Evolutionary conservation across 2,113 vertebrate species (phyloP).

Genomic region (Protobothrops flavoviridis): DNA sequence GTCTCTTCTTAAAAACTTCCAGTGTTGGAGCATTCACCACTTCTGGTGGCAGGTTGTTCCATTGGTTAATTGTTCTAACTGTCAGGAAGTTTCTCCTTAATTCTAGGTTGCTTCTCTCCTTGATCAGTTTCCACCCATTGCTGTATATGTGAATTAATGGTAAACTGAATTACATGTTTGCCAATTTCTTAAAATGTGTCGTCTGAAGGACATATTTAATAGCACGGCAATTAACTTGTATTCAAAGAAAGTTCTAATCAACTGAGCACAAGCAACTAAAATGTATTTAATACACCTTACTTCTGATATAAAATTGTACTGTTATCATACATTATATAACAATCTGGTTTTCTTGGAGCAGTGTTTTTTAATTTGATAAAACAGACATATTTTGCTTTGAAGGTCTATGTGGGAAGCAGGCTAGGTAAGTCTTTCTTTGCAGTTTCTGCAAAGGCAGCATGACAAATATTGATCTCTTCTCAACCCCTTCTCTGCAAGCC

Average conservation of each 20-base stretch:
- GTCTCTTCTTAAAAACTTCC: too few relatives aligned
- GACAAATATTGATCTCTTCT: background rate
- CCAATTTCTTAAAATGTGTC: too few relatives aligned
- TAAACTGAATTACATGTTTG: too few relatives aligned
- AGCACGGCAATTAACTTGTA: background rate
- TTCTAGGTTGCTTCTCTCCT: too few relatives aligned
- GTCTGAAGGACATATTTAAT: background rate
- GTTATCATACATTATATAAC: background rate
- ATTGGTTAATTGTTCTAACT: too few relatives aligned
- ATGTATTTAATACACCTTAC: background rate
- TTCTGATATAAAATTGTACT: background rate
- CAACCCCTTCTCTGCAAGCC: background rate
- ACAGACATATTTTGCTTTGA: background rate
- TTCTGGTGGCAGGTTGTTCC: too few relatives aligned
- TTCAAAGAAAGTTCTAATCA: background rate
- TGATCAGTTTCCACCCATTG: too few relatives aligned
- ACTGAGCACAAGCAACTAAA: background rate
- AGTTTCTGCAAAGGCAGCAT: background rate
- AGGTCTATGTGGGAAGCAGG: background rate
- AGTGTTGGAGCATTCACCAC: too few relatives aligned
- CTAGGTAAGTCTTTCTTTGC: background rate
- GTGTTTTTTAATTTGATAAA: background rate
- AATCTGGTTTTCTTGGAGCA: background rate
- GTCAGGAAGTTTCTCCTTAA: too few relatives aligned
- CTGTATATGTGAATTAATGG: background rate